These are phyloP conservation scores for Gila orcuttii DNA, from an alignment of 2,113 vertebrate genomes.

Conservation along the genomic window DNA sequence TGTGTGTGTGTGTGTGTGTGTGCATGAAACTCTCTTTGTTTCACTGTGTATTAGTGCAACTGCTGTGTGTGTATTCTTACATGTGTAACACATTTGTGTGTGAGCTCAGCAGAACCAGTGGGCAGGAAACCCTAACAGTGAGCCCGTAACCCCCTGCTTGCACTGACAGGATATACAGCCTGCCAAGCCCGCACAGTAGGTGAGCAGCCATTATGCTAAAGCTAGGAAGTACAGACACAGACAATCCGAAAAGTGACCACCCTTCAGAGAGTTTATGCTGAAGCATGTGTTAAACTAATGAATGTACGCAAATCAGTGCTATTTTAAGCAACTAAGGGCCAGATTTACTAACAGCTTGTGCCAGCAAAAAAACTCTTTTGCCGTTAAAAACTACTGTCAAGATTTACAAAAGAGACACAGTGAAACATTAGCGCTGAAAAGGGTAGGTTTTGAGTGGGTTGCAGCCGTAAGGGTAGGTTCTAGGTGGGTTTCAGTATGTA, in stretches of 20 bases:
- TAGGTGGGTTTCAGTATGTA: too few relatives aligned
- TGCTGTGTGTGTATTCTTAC: slow-evolving; percentile 35
- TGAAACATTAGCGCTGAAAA: too few relatives aligned
- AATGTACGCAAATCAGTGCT: slow-evolving; percentile 53
- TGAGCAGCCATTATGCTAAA: slow-evolving; percentile 53
- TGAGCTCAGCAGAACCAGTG: slow-evolving; percentile 50
- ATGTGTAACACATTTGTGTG: slow-evolving; percentile 13
- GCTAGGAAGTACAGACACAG: slow-evolving; percentile 44
- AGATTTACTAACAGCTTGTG: too few relatives aligned
- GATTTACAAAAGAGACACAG: too few relatives aligned
- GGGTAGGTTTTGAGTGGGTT: too few relatives aligned
- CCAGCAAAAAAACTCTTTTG: too few relatives aligned
- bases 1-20: too few relatives aligned
- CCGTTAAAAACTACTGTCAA: too few relatives aligned
- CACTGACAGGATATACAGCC: slow-evolving; percentile 71
- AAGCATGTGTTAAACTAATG: slow-evolving; percentile 12
- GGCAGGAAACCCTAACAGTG: slow-evolving; percentile 74
- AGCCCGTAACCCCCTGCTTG: slow-evolving; percentile 72
- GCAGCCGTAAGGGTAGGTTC: too few relatives aligned
- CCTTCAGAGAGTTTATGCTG: slow-evolving; percentile 27
- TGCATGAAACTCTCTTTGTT: slow-evolving; percentile 6
- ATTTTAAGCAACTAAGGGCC: slow-evolving; percentile 1
- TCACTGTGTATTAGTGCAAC: slow-evolving; percentile 15
- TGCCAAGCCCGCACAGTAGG: slow-evolving; percentile 58
- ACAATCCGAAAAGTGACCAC: slow-evolving; percentile 29